phyloP scores from a whole-genome alignment of 2,113 vertebrate species.

The Microtus richardsoni region DNA sequence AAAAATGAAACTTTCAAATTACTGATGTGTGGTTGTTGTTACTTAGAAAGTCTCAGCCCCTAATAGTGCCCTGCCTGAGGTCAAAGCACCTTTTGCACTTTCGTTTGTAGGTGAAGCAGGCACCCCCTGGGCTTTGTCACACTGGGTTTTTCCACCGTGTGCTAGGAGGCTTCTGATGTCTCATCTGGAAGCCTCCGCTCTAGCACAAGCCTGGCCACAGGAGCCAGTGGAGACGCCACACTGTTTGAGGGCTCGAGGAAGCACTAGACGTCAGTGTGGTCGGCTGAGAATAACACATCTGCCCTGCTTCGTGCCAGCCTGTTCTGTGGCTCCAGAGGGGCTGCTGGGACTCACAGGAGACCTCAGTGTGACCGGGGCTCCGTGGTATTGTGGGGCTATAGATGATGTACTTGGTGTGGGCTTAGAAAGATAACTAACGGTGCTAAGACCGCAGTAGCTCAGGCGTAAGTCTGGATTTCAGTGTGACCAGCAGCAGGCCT shows the following conservation, averaged over 20 bases:
- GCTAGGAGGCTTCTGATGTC: background rate
- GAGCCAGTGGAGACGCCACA: background rate
- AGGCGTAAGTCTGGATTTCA: background rate
- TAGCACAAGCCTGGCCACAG: background rate
- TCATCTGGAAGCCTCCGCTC: background rate
- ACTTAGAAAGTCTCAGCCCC: slow-evolving; percentile 25
- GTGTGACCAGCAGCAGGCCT: background rate
- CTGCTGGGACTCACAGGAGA: background rate
- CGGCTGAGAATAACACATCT: background rate
- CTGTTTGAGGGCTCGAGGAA: background rate
- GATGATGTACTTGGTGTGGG: background rate
- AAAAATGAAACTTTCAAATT: background rate
- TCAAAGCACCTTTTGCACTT: background rate
- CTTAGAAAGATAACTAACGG: background rate
- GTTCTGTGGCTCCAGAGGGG: background rate
- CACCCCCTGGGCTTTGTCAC: background rate
- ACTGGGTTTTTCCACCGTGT: background rate
- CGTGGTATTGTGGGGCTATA: background rate
- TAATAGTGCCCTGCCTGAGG: background rate
- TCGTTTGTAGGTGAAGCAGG: background rate
- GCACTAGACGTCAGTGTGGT: background rate
- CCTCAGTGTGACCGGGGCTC: background rate
- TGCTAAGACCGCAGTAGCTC: background rate
- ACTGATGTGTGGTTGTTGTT: background rate
- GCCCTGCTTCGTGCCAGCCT: background rate